Evolutionary conservation across 2,888 invertebrate genomes (phyloP).

Genomic region (Luperina testacea): DNA sequence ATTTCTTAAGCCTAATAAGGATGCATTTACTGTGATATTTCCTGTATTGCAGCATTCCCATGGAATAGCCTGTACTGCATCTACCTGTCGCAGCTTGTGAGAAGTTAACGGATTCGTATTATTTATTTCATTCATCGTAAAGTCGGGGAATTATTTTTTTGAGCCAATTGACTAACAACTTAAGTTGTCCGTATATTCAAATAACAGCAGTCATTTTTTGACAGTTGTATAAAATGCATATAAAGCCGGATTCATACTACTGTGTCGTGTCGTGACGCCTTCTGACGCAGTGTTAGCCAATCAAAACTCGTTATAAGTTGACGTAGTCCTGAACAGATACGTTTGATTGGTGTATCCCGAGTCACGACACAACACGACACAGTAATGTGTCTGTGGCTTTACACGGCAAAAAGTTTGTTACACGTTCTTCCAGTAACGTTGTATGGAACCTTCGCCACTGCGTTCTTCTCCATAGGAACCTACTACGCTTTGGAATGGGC

Average conservation of each 20-base stretch:
- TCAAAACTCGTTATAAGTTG: no score
- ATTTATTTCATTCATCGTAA: neutral
- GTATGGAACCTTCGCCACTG: no score
- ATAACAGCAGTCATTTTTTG: neutral
- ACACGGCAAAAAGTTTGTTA: no score
- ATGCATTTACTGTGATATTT: constrained; percentile 26
- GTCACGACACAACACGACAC: no score
- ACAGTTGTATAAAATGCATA: neutral
- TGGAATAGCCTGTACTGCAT: neutral
- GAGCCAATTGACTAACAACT: neutral
- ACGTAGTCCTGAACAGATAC: no score
- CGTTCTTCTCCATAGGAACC: neutral
- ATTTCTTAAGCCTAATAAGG: constrained; percentile 1
- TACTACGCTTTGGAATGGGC: neutral
- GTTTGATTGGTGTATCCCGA: no score
- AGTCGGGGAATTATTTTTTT: neutral
- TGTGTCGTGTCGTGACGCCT: no score
- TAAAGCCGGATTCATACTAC: no score
- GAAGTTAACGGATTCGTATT: neutral
- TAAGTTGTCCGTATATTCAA: neutral
- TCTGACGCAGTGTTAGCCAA: no score
- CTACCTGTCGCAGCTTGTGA: neutral
- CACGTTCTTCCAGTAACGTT: no score
- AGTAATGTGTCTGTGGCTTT: no score
- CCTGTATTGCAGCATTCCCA: constrained; percentile 29